These are phyloP conservation scores for Sepiola atlantica DNA, from an alignment of 2,888 invertebrate species.

Conservation along the genomic window DNA sequence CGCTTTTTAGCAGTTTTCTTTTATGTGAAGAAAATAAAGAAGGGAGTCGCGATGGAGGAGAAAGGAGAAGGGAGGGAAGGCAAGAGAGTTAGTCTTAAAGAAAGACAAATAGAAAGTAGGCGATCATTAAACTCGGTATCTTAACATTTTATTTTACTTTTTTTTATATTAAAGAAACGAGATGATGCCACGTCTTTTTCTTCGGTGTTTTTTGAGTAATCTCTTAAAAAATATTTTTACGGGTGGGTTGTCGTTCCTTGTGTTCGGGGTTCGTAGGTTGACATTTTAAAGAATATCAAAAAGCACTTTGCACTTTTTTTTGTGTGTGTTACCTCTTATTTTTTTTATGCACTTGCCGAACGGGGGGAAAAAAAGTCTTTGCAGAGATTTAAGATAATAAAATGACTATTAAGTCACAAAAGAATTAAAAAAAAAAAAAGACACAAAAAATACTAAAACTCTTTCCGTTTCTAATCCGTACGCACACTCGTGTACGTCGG, in stretches of 20 bases:
- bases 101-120: background rate
- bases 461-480: too few species aligned
- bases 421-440: too few species aligned
- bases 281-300: constrained; percentile 23
- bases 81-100: background rate
- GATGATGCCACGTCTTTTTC: background rate
- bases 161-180: background rate
- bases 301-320: background rate
- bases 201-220: too few species aligned
- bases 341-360: background rate
- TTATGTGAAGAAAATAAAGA: too few species aligned
- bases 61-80: background rate
- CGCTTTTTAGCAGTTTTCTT: too few species aligned
- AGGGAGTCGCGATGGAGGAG: background rate
- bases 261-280: background rate
- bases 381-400: background rate
- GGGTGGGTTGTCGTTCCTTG: background rate
- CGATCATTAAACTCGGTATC: background rate
- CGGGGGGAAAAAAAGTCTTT: background rate
- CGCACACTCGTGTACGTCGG: too few species aligned
- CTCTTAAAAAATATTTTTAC: background rate
- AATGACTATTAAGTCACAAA: background rate
- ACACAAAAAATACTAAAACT: too few species aligned
- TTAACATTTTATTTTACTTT: background rate
- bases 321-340: background rate